Evolutionary conservation across 92 coral and sea anemone genomes (phyloP).

Genomic region (Pocillopora meandrina): DNA sequence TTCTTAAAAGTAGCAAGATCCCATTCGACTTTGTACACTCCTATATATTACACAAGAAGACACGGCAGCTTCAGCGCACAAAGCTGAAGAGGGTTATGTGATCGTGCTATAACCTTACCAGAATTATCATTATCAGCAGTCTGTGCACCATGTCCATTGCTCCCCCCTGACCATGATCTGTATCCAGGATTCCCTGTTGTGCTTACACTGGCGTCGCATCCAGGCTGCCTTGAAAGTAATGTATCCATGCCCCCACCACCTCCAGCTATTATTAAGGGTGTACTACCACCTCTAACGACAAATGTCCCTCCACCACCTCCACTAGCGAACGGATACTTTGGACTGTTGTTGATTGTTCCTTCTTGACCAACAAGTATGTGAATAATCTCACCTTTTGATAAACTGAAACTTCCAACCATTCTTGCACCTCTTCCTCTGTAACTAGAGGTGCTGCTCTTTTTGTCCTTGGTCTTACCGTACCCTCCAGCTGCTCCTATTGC

Average conservation of each 20-base stretch:
- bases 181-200: not conserved
- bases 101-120: not conserved
- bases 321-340: too few species aligned
- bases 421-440: conserved; percentile 56
- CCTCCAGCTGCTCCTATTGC: conserved; percentile 69
- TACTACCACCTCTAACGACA: not conserved
- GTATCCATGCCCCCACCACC: not conserved
- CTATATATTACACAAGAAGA: too few species aligned
- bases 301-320: conserved; percentile 2
- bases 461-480: not conserved
- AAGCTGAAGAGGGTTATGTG: not conserved
- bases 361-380: conserved; percentile 71
- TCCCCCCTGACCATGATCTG: conserved; percentile 1
- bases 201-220: not conserved
- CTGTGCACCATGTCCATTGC: not conserved
- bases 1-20: too few species aligned
- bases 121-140: not conserved
- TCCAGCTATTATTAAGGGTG: not conserved
- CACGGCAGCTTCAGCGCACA: too few species aligned
- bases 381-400: conserved; percentile 44
- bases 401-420: conserved; percentile 55
- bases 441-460: not conserved
- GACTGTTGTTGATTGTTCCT: conserved; percentile 22
- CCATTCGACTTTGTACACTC: too few species aligned
- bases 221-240: not conserved